Base-by-base conservation (phyloP, 2,797 vertebrate genomes). In the Ctenochaetus hawaiiensis region DNA sequence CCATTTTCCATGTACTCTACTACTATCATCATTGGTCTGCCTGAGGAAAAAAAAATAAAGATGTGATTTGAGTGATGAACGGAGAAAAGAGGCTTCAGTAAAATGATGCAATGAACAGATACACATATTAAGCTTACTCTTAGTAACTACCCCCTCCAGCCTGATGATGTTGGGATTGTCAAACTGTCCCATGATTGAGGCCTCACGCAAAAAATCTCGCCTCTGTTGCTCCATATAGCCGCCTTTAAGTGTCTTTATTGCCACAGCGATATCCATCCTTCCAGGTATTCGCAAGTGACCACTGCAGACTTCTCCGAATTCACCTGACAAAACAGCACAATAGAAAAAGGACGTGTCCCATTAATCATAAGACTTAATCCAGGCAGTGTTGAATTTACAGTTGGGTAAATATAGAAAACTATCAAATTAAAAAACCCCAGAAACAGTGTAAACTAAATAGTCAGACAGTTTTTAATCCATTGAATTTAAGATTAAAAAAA, bases 1-100 rank as follows among this genome's bases (percentile, higher is more conserved):
- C 98, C 98, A 54, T 99, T 99, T 87, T 98, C 97, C 98, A 99
- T 99, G 81, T 97, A 99, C 91, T 99, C 98, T 89, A 99, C 97
- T 61, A 99, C 97, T 74, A 99, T 99, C 98, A 99, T 99, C 68
- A 99, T 96, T 60, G 98, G 98, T 86, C 97, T 95, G 91, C 98
- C 98, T 99, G 94, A 70, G 91, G 90, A 67, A 91, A 65, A 93
- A 75, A 69, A 11, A 47, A 6, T 6, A 76, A 64, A 43, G 1
- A 67, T 8, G 66, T 7, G 4, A 51, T 48, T 45, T 52, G 7
- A 71, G 18, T 34, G 22, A 18, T 17, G 0, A 14, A 66, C 2
- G 18, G 41, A 52, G 22, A 67, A 48, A 41, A 41, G 4, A 71
- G 12, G 58, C 5, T 5, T 5, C 48, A 60, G 23, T 14, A 47